A percentile compares a stretch with the other conserved stretches of the same genome.
These are phyloP conservation scores for Entomobrya proxima DNA, from an alignment of 2,888 invertebrate genomes.

Conservation along the genomic window DNA sequence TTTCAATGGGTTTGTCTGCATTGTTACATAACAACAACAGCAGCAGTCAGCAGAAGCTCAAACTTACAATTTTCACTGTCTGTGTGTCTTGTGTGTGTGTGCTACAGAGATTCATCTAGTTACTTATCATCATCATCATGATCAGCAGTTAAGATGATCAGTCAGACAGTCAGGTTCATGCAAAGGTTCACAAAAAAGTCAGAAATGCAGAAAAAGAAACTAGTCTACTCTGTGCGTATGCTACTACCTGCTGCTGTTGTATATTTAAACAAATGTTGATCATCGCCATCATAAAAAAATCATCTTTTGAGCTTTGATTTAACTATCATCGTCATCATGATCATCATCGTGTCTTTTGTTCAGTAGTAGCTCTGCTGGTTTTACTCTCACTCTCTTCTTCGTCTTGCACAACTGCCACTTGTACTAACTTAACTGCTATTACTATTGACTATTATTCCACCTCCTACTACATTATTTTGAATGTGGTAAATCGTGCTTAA, in stretches of 20 bases:
- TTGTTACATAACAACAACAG: slow-evolving; percentile 64
- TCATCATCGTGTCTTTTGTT: background rate
- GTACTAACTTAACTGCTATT: no score
- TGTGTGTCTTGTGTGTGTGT: background rate
- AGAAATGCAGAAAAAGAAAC: background rate
- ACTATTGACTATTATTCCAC: no score
- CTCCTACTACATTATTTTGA: no score
- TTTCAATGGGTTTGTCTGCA: slow-evolving; percentile 39
- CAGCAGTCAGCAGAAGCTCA: background rate
- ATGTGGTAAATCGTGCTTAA: no score
- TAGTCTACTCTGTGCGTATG: background rate
- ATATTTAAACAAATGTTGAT: background rate
- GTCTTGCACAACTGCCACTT: no score
- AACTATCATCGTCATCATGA: background rate
- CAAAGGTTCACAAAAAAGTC: slow-evolving; percentile 45
- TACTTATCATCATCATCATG: slow-evolving; percentile 37
- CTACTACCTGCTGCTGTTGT: background rate
- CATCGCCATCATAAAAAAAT: background rate
- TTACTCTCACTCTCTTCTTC: background rate
- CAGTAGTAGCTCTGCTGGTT: no score
- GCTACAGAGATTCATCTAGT: slow-evolving; percentile 11
- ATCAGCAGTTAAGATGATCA: slow-evolving; percentile 22
- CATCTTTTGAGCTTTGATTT: background rate
- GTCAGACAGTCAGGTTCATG: slow-evolving; percentile 55
- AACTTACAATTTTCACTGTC: background rate